phyloP scores from a whole-genome alignment of 2,113 vertebrate species.

The Leptobrachium leishanense region DNA sequence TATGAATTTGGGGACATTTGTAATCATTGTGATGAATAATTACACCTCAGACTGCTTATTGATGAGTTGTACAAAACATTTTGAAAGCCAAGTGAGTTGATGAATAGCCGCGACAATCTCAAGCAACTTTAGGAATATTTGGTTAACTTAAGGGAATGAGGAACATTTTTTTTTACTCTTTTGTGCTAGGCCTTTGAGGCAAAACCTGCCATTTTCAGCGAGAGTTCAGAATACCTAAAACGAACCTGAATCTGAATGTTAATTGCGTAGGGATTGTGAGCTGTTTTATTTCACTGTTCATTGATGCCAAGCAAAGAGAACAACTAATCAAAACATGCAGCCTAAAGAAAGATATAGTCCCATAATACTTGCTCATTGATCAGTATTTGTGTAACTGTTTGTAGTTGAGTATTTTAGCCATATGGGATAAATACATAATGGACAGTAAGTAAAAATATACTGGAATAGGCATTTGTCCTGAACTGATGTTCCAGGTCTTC shows the following conservation, averaged over 20 bases:
- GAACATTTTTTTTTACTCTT: conserved; percentile 33
- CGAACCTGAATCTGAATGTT: conserved; percentile 28
- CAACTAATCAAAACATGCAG: conserved; percentile 40
- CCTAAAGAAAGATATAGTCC: conserved; percentile 25
- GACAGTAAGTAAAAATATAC: too few relatives aligned
- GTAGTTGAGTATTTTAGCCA: background rate
- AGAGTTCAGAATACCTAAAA: conserved; percentile 37
- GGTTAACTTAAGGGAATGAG: conserved; percentile 28
- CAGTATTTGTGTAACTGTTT: background rate
- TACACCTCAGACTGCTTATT: conserved; percentile 37
- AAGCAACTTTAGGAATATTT: conserved; percentile 34
- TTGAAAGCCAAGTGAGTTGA: conserved; percentile 30
- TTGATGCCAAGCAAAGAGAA: conserved; percentile 33
- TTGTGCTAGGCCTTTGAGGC: conserved; percentile 33
- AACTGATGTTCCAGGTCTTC: too few relatives aligned
- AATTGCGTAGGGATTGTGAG: conserved; percentile 38
- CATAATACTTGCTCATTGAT: conserved; percentile 19
- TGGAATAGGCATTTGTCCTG: too few relatives aligned
- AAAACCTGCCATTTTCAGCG: conserved; percentile 37
- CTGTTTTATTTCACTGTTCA: conserved; percentile 36
- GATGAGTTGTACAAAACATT: conserved; percentile 32
- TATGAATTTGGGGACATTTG: conserved; percentile 36
- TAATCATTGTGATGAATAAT: conserved; percentile 36
- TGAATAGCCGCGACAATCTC: conserved; percentile 38
- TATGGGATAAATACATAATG: too few relatives aligned